These are phyloP conservation scores for Podilymbus podiceps DNA, from an alignment of 2,113 vertebrate genomes.

Conservation along the genomic window DNA sequence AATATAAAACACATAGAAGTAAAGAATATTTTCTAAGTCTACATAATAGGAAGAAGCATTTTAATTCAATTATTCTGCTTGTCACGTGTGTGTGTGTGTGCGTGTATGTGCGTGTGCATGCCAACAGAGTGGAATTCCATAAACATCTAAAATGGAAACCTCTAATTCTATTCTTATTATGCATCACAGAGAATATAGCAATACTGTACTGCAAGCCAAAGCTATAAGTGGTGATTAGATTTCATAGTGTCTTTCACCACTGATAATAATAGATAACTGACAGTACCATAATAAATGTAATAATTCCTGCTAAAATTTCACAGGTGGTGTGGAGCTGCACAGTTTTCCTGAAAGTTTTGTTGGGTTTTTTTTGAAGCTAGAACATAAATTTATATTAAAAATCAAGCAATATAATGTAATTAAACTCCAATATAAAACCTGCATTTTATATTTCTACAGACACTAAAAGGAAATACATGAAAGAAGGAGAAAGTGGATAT, in stretches of 20 bases:
- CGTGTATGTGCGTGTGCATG: neutral
- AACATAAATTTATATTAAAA: neutral
- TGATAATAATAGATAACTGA: neutral
- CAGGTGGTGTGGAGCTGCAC: neutral
- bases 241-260: neutral
- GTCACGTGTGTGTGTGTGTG: neutral
- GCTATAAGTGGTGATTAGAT: neutral
- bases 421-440: neutral
- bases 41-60: neutral
- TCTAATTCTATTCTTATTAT: neutral
- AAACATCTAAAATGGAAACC: neutral
- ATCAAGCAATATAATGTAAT: neutral
- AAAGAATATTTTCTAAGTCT: neutral
- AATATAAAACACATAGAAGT: neutral
- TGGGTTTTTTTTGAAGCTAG: neutral
- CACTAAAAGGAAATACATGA: neutral
- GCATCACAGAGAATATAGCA: neutral
- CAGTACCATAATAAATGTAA: neutral
- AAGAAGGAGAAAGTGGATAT: neutral
- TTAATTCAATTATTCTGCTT: neutral
- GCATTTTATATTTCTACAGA: neutral
- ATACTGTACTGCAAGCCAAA: neutral
- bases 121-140: neutral
- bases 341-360: neutral
- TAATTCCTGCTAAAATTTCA: neutral